Evolutionary conservation across 2,113 vertebrate genomes (phyloP).

Genomic region (Stigmatopora argus): DNA sequence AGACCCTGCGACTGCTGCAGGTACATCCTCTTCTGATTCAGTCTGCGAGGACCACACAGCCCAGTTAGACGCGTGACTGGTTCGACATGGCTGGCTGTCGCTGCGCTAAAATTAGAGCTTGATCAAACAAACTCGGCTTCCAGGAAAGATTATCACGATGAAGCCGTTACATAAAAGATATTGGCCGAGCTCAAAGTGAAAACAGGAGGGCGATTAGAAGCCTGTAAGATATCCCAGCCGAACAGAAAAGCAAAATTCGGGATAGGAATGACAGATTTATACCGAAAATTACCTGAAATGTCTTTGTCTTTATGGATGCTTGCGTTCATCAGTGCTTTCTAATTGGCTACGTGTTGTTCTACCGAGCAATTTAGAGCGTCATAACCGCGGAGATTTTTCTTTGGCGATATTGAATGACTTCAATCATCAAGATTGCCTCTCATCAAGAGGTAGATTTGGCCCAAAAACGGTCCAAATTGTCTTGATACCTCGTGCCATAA

Average conservation of each 20-base stretch:
- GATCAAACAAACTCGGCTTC: background rate
- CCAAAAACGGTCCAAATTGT: no score
- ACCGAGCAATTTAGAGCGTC: no score
- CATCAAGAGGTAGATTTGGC: no score
- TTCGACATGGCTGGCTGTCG: constrained; percentile 1
- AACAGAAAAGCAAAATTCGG: background rate
- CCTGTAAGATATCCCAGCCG: background rate
- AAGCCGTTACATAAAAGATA: background rate
- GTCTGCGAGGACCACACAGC: constrained; percentile 63
- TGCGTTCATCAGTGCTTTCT: no score
- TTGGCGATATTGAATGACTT: no score
- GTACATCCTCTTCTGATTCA: constrained; percentile 92
- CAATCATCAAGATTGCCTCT: no score
- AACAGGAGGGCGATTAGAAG: background rate
- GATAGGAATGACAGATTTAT: background rate
- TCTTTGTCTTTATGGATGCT: no score
- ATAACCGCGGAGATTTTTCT: no score
- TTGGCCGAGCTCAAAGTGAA: background rate
- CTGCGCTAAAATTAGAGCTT: background rate
- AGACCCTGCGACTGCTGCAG: constrained; percentile 86
- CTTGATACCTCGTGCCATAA: no score
- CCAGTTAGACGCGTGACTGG: constrained; percentile 8
- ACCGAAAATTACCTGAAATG: no score
- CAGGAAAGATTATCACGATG: background rate
- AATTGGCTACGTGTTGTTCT: no score